Conservation (phyloP, 2,888 invertebrate species). For the Flexamia atlantica region DNA sequence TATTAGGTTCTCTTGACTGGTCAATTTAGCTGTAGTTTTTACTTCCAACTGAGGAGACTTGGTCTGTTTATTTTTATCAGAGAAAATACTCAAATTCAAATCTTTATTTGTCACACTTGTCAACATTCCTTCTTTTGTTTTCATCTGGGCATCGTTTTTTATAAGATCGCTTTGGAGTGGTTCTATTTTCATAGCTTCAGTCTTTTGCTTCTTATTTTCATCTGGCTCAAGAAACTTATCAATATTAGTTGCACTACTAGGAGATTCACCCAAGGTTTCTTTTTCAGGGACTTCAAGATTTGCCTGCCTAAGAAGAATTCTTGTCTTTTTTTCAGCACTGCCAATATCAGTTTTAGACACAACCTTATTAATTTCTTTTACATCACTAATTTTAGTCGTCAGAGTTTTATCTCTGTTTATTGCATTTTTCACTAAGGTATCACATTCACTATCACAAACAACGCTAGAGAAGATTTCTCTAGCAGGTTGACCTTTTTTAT, state of each 20-base stretch:
- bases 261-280: not conserved
- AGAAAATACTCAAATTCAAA: not conserved
- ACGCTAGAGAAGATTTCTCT: not conserved
- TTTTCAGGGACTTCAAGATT: too few relatives aligned
- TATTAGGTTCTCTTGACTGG: not conserved
- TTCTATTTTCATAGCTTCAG: not conserved
- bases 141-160: not conserved
- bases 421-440: not conserved
- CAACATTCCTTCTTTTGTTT: conserved; percentile 18
- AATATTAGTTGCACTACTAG: not conserved
- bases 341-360: conserved; percentile 13
- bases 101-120: not conserved
- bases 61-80: not conserved
- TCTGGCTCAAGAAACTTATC: not conserved
- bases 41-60: not conserved
- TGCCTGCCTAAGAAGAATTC: not conserved
- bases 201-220: not conserved
- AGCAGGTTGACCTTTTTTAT: not conserved
- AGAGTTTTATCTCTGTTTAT: not conserved
- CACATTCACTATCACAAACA: conserved; percentile 25
- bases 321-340: not conserved
- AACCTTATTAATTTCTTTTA: conserved; percentile 17
- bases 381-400: not conserved
- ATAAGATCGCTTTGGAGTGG: not conserved
- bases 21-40: not conserved